Evolutionary conservation across 2,797 vertebrate genomes (phyloP).

Genomic region (Thunnus albacares): DNA sequence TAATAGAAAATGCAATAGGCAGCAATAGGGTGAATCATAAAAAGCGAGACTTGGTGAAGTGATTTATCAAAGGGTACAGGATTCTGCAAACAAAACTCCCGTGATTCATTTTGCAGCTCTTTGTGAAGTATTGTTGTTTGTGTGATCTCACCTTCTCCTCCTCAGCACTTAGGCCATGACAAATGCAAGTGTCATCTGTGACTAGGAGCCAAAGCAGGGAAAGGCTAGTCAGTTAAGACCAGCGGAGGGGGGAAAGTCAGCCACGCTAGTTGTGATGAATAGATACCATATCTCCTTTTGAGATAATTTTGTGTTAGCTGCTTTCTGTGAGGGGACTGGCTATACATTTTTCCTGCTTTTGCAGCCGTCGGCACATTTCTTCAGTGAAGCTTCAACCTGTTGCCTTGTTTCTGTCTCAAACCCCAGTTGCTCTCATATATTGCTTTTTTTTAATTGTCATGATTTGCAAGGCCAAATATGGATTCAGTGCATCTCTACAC

Average conservation of each 20-base stretch:
- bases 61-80: constrained; percentile 61
- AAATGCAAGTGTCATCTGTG: constrained; percentile 75
- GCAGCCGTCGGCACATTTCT: constrained; percentile 47
- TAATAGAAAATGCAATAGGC: constrained; percentile 41
- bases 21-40: constrained; percentile 31
- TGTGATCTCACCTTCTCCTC: constrained; percentile 55
- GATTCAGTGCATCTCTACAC: no score
- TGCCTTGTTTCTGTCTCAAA: no score
- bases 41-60: constrained; percentile 32
- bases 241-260: constrained; percentile 52
- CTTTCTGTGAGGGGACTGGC: constrained; percentile 31
- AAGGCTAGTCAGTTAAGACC: constrained; percentile 59
- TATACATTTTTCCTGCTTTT: constrained; percentile 25
- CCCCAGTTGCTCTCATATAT: no score
- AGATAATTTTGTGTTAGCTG: constrained; percentile 48
- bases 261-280: constrained; percentile 73
- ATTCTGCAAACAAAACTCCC: constrained; percentile 46
- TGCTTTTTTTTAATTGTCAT: no score
- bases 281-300: constrained; percentile 55
- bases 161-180: constrained; percentile 64
- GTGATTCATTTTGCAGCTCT: constrained; percentile 55
- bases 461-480: no score
- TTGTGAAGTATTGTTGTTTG: constrained; percentile 55
- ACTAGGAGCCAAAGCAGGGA: constrained; percentile 59
- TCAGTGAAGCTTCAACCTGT: constrained; percentile 5